Conservation (phyloP, 2,888 invertebrate species). For the Lycophotia porphyrea region DNA sequence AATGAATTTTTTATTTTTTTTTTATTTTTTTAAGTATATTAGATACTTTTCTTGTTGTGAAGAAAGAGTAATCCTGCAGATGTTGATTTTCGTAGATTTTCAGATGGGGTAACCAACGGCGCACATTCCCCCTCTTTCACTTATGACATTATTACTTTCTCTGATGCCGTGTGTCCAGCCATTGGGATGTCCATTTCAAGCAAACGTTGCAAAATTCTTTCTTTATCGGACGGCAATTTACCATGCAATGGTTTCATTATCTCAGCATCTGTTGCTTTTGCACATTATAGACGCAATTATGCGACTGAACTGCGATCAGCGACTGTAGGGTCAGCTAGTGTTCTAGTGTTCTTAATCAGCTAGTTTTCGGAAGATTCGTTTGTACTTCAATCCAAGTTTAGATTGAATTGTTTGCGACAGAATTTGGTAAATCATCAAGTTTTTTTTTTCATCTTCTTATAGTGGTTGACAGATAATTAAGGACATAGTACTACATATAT, state of each 20-base stretch:
- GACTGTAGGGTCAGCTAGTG: not conserved
- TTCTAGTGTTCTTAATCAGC: not conserved
- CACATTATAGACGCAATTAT: not conserved
- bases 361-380: not conserved
- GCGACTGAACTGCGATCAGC: not conserved
- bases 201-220: not conserved
- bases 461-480: not conserved
- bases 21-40: no score
- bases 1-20: no score
- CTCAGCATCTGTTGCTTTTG: not conserved
- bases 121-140: not conserved
- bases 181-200: not conserved
- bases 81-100: not conserved
- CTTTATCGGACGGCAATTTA: not conserved
- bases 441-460: not conserved
- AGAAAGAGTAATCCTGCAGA: not conserved
- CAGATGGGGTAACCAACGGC: not conserved
- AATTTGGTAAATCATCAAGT: not conserved
- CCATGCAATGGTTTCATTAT: not conserved
- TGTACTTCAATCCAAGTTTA: not conserved
- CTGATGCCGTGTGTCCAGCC: not conserved
- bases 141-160: not conserved
- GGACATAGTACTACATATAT: no score
- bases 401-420: not conserved
- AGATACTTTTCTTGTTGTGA: not conserved